phyloP scores from a whole-genome alignment of 53 echinoderm and acorn worm species.

The Paracentrotus lividus region DNA sequence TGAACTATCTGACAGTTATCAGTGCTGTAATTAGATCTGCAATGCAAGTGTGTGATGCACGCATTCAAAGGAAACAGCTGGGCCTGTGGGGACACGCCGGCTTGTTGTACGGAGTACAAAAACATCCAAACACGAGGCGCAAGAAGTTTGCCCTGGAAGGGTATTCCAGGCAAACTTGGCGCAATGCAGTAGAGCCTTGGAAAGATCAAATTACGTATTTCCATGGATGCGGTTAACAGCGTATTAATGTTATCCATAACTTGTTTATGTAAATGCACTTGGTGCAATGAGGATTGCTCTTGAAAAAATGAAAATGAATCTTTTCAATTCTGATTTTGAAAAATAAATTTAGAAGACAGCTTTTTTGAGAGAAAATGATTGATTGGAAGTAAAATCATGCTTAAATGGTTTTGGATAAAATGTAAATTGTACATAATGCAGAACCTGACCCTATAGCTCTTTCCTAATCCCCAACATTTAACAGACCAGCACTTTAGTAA shows the following conservation, averaged over 20 bases:
- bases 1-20: conserved; percentile 62
- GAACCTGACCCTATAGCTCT: too few relatives aligned
- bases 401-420: too few relatives aligned
- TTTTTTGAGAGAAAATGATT: too few relatives aligned
- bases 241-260: neutral
- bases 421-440: too few relatives aligned
- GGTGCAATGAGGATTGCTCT: neutral
- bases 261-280: neutral
- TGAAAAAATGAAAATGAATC: neutral
- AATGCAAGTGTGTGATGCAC: conserved; percentile 35
- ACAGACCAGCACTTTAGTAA: too few relatives aligned
- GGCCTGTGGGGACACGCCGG: conserved; percentile 51
- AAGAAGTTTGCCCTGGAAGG: conserved; percentile 15
- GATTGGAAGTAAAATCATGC: too few relatives aligned
- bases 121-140: neutral
- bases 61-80: conserved; percentile 38
- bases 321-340: too few relatives aligned
- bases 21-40: conserved; percentile 62
- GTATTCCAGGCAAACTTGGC: neutral
- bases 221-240: neutral
- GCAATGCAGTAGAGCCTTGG: neutral
- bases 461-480: too few relatives aligned
- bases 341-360: too few relatives aligned
- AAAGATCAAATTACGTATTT: conserved; percentile 6
- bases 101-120: neutral